Percentiles rank a stretch among this genome's conserved stretches.
Evolutionary conservation across 92 coral and sea anemone species (phyloP).

Genomic region (Isaurus tuberculatus): DNA sequence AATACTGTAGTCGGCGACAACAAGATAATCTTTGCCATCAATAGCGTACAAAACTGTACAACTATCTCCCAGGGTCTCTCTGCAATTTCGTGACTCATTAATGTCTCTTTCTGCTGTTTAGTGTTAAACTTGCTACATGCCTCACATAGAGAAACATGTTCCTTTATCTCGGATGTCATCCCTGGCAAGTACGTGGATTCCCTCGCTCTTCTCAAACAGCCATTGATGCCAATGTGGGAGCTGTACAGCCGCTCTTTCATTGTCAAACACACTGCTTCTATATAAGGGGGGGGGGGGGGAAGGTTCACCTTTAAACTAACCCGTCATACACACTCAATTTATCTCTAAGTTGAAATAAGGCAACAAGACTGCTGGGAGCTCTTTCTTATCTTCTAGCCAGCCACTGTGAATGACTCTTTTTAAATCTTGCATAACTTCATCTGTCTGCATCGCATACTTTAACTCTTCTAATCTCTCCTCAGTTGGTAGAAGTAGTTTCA

Average conservation of each 20-base stretch:
- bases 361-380: constrained; percentile 48
- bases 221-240: constrained; percentile 63
- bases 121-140: constrained; percentile 16
- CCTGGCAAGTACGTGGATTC: constrained; percentile 65
- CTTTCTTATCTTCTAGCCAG: constrained; percentile 65
- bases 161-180: constrained; percentile 56
- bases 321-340: constrained; percentile 51
- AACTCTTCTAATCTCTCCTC: constrained; percentile 53
- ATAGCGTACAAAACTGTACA: constrained; percentile 54
- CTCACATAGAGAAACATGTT: constrained; percentile 52
- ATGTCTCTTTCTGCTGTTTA: constrained; percentile 44
- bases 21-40: constrained; percentile 45
- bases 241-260: constrained; percentile 52
- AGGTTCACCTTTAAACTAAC: constrained; percentile 52
- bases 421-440: constrained; percentile 53
- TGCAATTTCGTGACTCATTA: constrained; percentile 61
- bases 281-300: constrained; percentile 45
- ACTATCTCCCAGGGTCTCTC: too few species aligned
- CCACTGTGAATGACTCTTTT: too few species aligned
- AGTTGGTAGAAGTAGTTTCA: constrained; percentile 47
- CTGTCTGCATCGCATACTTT: constrained; percentile 26
- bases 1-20: constrained; percentile 63
- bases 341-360: too few species aligned
- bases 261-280: neutral
- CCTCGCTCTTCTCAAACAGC: constrained; percentile 64